phyloP scores from a whole-genome alignment of 1,140 invertebrate species.

The Drosophila triauraria region DNA sequence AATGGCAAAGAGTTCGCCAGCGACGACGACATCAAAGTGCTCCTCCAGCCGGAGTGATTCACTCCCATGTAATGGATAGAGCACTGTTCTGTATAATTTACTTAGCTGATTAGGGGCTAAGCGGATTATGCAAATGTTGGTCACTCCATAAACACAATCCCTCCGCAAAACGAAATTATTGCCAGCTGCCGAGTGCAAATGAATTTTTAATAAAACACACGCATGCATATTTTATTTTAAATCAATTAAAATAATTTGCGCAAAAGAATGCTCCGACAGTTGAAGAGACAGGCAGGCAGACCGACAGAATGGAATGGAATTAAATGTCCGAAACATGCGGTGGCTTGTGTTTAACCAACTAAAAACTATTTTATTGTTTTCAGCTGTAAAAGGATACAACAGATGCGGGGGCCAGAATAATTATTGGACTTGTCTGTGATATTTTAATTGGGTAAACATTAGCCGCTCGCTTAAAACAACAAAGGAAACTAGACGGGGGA shows the following conservation, averaged over 20 bases:
- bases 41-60: constrained; percentile 15
- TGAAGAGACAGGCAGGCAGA: constrained; percentile 18
- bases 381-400: constrained; percentile 19
- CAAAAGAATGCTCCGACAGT: constrained; percentile 24
- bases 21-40: constrained; percentile 50
- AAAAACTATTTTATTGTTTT: constrained; percentile 57
- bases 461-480: constrained; percentile 1
- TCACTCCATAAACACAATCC: constrained; percentile 38
- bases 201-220: constrained; percentile 66
- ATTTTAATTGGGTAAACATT: constrained; percentile 38
- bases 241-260: constrained; percentile 61
- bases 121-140: constrained; percentile 66
- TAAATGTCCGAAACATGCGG: constrained; percentile 45
- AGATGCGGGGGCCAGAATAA: constrained; percentile 18
- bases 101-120: constrained; percentile 70
- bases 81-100: constrained; percentile 48
- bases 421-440: constrained; percentile 29
- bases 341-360: constrained; percentile 58
- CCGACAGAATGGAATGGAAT: constrained; percentile 42
- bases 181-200: constrained; percentile 36
- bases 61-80: constrained; percentile 33
- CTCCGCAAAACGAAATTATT: constrained; percentile 31
- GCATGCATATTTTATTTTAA: constrained; percentile 67
- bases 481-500: constrained; percentile 4
- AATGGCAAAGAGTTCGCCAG: constrained; percentile 42